Conservation (phyloP, 2,888 invertebrate genomes). For the Electrophaes corylata region DNA sequence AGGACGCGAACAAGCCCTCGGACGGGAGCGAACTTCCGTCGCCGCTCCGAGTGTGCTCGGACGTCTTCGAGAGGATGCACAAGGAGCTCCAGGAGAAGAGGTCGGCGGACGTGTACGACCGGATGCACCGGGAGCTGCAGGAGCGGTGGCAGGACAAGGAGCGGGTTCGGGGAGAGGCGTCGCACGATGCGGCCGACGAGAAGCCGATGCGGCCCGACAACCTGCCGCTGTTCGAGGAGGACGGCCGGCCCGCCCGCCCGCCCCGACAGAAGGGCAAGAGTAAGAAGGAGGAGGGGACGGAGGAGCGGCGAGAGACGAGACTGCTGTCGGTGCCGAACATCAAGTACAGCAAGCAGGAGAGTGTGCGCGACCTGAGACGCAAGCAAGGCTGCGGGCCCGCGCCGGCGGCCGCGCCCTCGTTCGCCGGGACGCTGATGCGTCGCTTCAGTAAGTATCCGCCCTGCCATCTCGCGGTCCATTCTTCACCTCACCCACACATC, state of each 20-base stretch:
- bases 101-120: conserved; percentile 64
- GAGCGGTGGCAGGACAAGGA: conserved; percentile 72
- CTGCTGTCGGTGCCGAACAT: conserved; percentile 91
- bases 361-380: conserved; percentile 82
- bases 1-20: conserved; percentile 45
- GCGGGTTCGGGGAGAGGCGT: conserved; percentile 61
- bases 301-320: conserved; percentile 70
- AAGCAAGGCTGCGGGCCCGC: conserved; percentile 63
- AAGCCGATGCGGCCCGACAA: conserved; percentile 84
- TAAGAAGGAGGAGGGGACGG: conserved; percentile 49
- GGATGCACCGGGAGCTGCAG: conserved; percentile 76
- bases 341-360: conserved; percentile 82
- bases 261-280: conserved; percentile 61
- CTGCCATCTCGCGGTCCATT: conserved; percentile 43
- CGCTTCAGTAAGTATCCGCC: conserved; percentile 95
- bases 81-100: conserved; percentile 67
- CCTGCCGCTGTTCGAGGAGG: conserved; percentile 81
- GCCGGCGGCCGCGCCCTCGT: conserved; percentile 71
- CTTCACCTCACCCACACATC: conserved; percentile 46
- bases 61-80: conserved; percentile 74
- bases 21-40: conserved; percentile 42
- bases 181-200: conserved; percentile 37
- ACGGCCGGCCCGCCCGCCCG: conserved; percentile 43
- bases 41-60: conserved; percentile 69
- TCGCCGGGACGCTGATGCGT: conserved; percentile 91